phyloP scores from a whole-genome alignment of 2,113 vertebrate genomes.

The Pluvialis apricaria region DNA sequence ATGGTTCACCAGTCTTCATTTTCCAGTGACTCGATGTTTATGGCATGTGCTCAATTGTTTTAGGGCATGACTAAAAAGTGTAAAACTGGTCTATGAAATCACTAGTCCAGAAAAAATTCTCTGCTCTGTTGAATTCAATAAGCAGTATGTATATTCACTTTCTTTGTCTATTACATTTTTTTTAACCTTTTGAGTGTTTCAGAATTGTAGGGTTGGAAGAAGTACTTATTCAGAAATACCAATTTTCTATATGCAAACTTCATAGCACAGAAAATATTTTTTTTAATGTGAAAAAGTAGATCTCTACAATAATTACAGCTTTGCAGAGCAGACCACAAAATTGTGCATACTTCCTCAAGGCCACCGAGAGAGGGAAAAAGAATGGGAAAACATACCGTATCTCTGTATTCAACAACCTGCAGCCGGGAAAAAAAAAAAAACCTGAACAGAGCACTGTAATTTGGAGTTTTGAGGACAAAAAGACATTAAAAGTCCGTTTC shows the following conservation, averaged over 20 bases:
- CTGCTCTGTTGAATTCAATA: constrained; percentile 63
- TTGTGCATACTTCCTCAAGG: background rate
- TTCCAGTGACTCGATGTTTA: constrained; percentile 64
- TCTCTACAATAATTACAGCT: constrained; percentile 38
- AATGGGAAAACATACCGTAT: background rate
- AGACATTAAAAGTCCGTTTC: background rate
- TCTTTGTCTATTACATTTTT: constrained; percentile 32
- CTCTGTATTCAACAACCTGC: background rate
- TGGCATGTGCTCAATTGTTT: constrained; percentile 72
- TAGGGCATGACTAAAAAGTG: constrained; percentile 71
- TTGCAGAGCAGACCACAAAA: constrained; percentile 19
- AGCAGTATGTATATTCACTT: constrained; percentile 54
- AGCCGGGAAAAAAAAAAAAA: background rate
- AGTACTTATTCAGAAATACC: constrained; percentile 37
- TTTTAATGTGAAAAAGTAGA: background rate
- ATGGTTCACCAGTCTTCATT: constrained; percentile 66
- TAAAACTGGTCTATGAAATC: constrained; percentile 66
- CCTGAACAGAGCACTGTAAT: background rate
- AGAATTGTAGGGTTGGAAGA: constrained; percentile 55
- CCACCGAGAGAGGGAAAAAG: background rate
- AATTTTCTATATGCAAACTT: constrained; percentile 55
- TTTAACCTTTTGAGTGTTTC: constrained; percentile 58
- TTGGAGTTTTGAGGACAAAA: background rate
- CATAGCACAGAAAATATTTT: background rate
- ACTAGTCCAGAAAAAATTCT: constrained; percentile 64